Conservation (phyloP, 1,140 invertebrate genomes). For the Orius insidiosus region DNA sequence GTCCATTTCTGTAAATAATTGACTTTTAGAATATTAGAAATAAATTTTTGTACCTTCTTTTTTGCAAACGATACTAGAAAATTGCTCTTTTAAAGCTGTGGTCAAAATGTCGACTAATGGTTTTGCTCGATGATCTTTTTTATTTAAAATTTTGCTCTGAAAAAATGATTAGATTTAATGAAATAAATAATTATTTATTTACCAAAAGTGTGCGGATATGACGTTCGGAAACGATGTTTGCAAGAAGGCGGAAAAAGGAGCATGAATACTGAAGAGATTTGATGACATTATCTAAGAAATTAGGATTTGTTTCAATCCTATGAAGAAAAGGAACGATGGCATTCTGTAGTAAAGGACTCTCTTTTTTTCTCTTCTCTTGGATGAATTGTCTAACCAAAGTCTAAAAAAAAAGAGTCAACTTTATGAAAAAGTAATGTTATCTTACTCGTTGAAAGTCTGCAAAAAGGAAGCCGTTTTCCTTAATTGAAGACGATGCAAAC, state of each 20-base stretch:
- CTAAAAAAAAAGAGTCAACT: too few species aligned
- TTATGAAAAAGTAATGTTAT: too few species aligned
- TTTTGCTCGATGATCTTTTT: conserved; percentile 6
- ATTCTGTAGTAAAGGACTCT: too few species aligned
- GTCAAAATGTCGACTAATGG: conserved; percentile 14
- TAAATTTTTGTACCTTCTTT: conserved; percentile 1
- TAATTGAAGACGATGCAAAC: too few species aligned
- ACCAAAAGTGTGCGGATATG: not conserved
- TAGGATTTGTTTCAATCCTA: too few species aligned
- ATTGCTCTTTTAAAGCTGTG: not conserved
- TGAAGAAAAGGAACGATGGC: too few species aligned
- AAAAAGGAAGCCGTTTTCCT: too few species aligned
- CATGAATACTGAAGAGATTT: conserved; percentile 14
- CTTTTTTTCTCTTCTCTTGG: too few species aligned
- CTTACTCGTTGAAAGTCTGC: too few species aligned
- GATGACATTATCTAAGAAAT: not conserved
- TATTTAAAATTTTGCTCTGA: not conserved
- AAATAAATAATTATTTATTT: not conserved
- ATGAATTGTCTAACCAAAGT: too few species aligned
- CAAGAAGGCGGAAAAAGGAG: conserved; percentile 17
- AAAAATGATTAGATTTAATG: conserved; percentile 11
- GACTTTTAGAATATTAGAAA: not conserved
- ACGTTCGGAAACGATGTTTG: conserved; percentile 8
- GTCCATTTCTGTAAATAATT: not conserved
- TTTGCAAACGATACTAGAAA: not conserved